These are phyloP conservation scores for Melanotaenia duboulayi DNA, from an alignment of 2,113 vertebrate species.

Conservation along the genomic window DNA sequence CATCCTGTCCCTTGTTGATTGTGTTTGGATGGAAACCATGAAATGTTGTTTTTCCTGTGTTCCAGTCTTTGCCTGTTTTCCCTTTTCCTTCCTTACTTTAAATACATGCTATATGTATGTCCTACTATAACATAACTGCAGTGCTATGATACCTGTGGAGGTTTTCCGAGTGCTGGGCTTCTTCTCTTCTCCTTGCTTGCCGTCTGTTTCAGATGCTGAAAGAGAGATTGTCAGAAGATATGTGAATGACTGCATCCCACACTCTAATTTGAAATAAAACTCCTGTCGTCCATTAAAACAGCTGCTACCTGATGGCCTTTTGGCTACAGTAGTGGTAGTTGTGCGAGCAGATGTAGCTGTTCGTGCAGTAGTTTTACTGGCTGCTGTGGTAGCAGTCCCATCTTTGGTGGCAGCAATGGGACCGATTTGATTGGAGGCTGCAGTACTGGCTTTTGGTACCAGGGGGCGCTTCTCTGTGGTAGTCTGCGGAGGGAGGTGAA, in stretches of 20 bases:
- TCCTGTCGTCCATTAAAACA: background rate
- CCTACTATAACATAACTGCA: background rate
- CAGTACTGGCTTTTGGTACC: slow-evolving; percentile 78
- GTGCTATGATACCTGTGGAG: slow-evolving; percentile 82
- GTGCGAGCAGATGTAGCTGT: slow-evolving; percentile 46
- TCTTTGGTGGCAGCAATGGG: slow-evolving; percentile 78
- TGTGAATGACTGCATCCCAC: background rate
- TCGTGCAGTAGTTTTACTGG: slow-evolving; percentile 71
- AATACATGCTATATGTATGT: no score
- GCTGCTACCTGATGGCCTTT: slow-evolving; percentile 80
- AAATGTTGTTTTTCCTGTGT: no score
- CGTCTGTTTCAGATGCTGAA: slow-evolving; percentile 88
- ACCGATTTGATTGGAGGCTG: slow-evolving; percentile 48
- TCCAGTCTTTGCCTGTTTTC: no score
- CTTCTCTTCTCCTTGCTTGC: slow-evolving; percentile 86
- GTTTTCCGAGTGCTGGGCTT: slow-evolving; percentile 84
- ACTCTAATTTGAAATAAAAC: background rate
- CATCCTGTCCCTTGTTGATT: no score
- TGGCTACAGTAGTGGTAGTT: slow-evolving; percentile 66
- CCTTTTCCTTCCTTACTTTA: no score
- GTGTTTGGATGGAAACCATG: no score
- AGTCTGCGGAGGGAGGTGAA: slow-evolving; percentile 32
- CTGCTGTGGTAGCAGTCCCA: slow-evolving; percentile 56
- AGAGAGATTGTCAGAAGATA: background rate
- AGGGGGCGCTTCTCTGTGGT: slow-evolving; percentile 80